These are phyloP conservation scores for Gymnocheta viridis DNA, from an alignment of 2,888 invertebrate species.

Conservation along the genomic window DNA sequence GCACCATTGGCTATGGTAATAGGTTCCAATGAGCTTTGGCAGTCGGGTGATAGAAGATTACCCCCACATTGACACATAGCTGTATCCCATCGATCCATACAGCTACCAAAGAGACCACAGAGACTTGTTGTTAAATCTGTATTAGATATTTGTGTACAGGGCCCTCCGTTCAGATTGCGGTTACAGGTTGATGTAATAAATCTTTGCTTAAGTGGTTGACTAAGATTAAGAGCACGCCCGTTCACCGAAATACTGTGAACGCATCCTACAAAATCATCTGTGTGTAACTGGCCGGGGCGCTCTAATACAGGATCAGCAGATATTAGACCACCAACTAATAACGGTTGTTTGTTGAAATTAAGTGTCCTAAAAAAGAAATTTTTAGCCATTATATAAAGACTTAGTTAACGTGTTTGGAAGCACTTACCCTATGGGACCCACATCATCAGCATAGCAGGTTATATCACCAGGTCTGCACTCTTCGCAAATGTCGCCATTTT, in stretches of 20 bases:
- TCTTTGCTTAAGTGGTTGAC: conserved; percentile 88
- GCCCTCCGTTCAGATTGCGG: conserved; percentile 86
- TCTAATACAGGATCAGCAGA: conserved; percentile 93
- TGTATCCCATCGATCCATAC: conserved; percentile 92
- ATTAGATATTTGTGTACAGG: conserved; percentile 83
- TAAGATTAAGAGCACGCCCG: conserved; percentile 91
- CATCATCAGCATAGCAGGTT: conserved; percentile 92
- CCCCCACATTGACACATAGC: conserved; percentile 88
- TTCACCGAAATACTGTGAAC: conserved; percentile 95
- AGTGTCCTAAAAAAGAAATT: conserved; percentile 86
- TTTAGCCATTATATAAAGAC: not conserved
- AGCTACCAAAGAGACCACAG: conserved; percentile 87
- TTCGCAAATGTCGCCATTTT: conserved; percentile 92
- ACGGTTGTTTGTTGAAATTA: conserved; percentile 94
- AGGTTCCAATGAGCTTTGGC: conserved; percentile 89
- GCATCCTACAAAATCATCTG: conserved; percentile 97
- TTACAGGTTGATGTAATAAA: conserved; percentile 90
- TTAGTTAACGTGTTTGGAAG: not conserved
- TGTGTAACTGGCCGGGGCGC: conserved; percentile 93
- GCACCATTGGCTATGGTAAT: conserved; percentile 90
- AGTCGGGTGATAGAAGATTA: conserved; percentile 89
- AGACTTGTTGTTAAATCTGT: conserved; percentile 80
- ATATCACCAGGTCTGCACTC: conserved; percentile 93
- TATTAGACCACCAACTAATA: conserved; percentile 92
- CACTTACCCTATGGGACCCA: conserved; percentile 93